Base-by-base conservation (phyloP, 2,797 vertebrate genomes). In the Darevskia nairensis region DNA sequence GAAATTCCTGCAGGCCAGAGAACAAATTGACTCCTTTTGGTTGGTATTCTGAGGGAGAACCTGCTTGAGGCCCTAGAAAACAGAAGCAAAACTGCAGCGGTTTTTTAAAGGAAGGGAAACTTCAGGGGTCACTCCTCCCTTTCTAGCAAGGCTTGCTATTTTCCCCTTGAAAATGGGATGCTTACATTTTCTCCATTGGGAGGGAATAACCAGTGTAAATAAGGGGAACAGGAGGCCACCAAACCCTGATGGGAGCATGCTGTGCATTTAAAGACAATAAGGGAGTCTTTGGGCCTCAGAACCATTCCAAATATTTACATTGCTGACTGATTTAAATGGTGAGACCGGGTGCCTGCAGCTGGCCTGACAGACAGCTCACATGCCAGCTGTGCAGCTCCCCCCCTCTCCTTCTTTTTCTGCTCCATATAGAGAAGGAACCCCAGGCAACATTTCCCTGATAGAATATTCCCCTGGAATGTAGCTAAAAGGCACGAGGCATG, bases 231-330 rank as follows among this genome's bases (percentile, higher is more conserved):
- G 66, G 35, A 88, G 66, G 35, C 66, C 23, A 72, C 64, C 82
- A 90, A 87, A 90, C 29, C 35, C 66, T 64, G 86, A 9, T 15
- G 15, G 82, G 84, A 85, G 44, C 0, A 3, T 91, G 90, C 89
- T 90, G 69, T 89, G 89, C 93, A 90, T 90, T 91, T 93, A 92
- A 90, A 92, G 78, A 69, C 80, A 94, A 86, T 89, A 90, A 44
- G 3, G 41, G 83, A 90, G 74, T 46, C 41, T 89, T 91, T 80
- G 79, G 91, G 87, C 86, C 64, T 80, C 72, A 17, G 90, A 86
- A 91, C 86, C 74, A 1, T 85, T 88, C 59, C 84, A 89, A 77
- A 94, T 92, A 87, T 44, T 92, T 44, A 3, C n/a, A 25, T 88
- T 92, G 91, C 85, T 90, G 68, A 79, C 76, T 84, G 86, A 87